A percentile compares a stretch with the other conserved stretches of the same genome.
Conservation (phyloP, 2,797 vertebrate species). For the Anguilla megastoma region DNA sequence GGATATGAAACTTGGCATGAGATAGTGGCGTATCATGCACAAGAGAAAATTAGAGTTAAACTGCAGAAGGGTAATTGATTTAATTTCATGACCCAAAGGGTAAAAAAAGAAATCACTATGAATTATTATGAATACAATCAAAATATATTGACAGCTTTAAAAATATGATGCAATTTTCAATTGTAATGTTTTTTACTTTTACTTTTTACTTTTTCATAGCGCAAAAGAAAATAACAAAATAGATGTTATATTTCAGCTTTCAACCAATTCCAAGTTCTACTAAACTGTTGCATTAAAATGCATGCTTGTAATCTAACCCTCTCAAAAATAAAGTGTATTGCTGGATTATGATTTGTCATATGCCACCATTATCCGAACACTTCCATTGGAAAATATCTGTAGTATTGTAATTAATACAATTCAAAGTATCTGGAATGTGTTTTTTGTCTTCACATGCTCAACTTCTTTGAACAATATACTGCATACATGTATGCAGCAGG, state of each 20-base stretch:
- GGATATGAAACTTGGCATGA: background rate
- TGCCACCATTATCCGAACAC: conserved; percentile 33
- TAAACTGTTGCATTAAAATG: conserved; percentile 2
- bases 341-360: conserved; percentile 36
- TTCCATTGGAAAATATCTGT: conserved; percentile 30
- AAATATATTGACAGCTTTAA: background rate
- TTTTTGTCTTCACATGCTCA: conserved; percentile 34
- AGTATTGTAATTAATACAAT: conserved; percentile 38
- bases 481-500: conserved; percentile 34
- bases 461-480: conserved; percentile 44
- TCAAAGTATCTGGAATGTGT: conserved; percentile 33
- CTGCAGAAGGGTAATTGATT: background rate
- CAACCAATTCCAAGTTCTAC: background rate
- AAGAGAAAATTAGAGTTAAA: background rate
- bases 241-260: background rate
- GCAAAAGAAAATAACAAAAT: background rate
- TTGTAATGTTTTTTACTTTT: background rate
- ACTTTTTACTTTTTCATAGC: background rate
- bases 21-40: background rate
- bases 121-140: background rate
- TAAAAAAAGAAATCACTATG: background rate
- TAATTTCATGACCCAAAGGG: conserved; percentile 13
- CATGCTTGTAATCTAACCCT: background rate
- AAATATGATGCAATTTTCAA: background rate
- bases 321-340: conserved; percentile 31